Evolutionary conservation across 2,797 vertebrate species (phyloP).

Genomic region (Catamblyrhynchus diadema): DNA sequence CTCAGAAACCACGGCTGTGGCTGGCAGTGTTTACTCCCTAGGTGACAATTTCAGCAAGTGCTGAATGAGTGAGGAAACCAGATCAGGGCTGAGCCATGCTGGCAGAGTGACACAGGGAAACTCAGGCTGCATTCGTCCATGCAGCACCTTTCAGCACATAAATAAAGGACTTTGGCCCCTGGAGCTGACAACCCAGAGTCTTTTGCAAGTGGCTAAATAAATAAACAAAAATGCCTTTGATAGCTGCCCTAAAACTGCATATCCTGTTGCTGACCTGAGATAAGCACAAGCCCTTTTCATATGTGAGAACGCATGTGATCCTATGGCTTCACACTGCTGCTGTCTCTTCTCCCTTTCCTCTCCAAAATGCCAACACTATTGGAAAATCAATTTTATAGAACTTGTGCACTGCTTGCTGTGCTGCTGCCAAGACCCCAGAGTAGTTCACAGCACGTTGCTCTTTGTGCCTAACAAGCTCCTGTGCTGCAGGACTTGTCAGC

Average conservation of each 20-base stretch:
- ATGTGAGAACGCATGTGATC: not conserved
- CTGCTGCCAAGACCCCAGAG: not conserved
- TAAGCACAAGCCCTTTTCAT: constrained; percentile 30
- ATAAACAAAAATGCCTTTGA: not conserved
- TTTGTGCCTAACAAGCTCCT: not conserved
- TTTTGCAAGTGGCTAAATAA: constrained; percentile 13
- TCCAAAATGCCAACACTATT: constrained; percentile 18
- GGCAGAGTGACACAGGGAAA: not conserved
- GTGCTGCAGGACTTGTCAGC: not conserved
- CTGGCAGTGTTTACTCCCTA: constrained; percentile 10
- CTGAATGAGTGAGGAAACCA: not conserved
- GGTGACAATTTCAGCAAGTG: constrained; percentile 1
- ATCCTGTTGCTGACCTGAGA: not conserved
- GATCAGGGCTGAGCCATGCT: not conserved
- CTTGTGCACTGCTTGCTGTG: not conserved
- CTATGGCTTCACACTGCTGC: not conserved
- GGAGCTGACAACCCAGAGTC: not conserved
- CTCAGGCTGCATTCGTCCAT: not conserved
- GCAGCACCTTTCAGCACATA: not conserved
- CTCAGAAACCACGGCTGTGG: not conserved
- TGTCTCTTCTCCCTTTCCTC: not conserved
- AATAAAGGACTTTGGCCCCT: not conserved
- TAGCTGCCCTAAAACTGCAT: not conserved
- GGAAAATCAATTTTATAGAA: constrained; percentile 35
- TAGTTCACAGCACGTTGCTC: not conserved